These are phyloP conservation scores for Adelognathus sp. DNA, from an alignment of 2,888 invertebrate species.

Conservation along the genomic window DNA sequence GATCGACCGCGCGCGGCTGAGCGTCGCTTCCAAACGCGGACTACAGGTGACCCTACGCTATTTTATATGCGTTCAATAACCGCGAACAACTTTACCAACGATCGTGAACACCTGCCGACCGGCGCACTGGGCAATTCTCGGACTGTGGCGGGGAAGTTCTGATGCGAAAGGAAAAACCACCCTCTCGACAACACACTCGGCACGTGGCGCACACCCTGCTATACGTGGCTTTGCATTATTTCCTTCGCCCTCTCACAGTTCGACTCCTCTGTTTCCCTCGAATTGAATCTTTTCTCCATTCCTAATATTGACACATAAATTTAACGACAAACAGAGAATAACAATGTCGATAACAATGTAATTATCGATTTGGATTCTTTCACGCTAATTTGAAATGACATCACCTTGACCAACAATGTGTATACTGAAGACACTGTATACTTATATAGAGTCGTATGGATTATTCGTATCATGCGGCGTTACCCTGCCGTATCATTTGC, in stretches of 20 bases:
- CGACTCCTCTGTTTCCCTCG: neutral
- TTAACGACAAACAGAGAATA: too few relatives aligned
- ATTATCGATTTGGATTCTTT: too few relatives aligned
- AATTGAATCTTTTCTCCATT: neutral
- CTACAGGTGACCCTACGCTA: neutral
- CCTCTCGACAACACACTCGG: too few relatives aligned
- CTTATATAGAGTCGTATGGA: constrained; percentile 43
- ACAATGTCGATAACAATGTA: too few relatives aligned
- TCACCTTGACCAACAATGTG: too few relatives aligned
- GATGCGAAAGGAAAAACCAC: too few relatives aligned
- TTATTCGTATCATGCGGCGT: constrained; percentile 37
- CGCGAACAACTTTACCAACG: neutral
- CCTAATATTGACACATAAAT: neutral
- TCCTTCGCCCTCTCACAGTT: neutral
- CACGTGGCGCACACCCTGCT: neutral
- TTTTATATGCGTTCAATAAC: neutral
- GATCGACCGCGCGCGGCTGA: neutral
- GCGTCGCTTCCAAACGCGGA: neutral
- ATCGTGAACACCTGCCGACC: neutral
- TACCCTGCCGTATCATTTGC: constrained; percentile 5
- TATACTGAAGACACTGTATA: neutral
- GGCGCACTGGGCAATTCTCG: neutral
- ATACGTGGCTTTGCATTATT: neutral
- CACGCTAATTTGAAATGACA: too few relatives aligned
- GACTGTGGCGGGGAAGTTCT: neutral